phyloP scores from a whole-genome alignment of 1,140 invertebrate genomes.

The Metopolophium dirhodum region DNA sequence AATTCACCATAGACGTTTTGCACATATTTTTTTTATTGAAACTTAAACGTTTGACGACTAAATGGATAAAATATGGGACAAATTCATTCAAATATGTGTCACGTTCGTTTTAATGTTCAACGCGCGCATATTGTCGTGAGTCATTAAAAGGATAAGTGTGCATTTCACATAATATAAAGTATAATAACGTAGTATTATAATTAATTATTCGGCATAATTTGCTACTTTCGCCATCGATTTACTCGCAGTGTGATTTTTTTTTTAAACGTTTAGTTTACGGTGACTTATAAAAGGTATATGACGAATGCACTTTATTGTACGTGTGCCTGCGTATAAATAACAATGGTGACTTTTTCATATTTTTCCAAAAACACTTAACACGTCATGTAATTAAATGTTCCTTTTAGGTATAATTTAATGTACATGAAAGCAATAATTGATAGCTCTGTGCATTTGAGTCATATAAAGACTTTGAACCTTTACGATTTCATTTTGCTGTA shows the following conservation, averaged over 20 bases:
- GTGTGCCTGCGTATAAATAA: neutral
- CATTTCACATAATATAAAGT: neutral
- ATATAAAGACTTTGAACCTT: neutral
- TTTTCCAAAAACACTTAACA: neutral
- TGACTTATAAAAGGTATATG: neutral
- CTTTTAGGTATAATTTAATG: neutral
- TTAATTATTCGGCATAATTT: neutral
- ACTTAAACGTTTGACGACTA: neutral
- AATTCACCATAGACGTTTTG: neutral
- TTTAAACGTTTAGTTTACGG: neutral
- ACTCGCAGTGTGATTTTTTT: neutral
- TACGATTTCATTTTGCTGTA: neutral
- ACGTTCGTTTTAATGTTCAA: neutral
- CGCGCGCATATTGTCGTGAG: neutral
- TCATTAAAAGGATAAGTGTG: neutral
- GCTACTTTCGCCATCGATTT: neutral
- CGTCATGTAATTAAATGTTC: conserved; percentile 6
- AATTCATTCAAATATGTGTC: neutral
- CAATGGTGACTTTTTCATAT: neutral
- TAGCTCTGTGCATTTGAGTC: neutral
- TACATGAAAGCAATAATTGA: neutral
- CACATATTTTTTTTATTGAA: neutral
- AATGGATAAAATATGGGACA: neutral
- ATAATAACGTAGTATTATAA: neutral
- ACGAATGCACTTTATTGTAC: neutral